Conservation (phyloP, 2,113 vertebrate species). For the Sterrhoptilus dennistouni region DNA sequence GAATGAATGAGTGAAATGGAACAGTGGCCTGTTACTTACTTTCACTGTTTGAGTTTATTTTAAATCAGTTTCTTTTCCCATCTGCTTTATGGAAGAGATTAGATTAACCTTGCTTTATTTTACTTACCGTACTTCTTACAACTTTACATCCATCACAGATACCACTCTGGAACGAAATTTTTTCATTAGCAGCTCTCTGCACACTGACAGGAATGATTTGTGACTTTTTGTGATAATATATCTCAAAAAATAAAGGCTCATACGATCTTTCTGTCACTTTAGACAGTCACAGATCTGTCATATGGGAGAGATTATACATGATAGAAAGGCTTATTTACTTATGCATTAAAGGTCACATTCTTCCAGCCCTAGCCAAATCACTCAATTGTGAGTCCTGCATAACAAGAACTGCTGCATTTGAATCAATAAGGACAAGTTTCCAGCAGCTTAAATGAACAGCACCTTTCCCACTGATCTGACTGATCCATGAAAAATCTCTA, state of each 20-base stretch:
- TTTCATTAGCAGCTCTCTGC: not conserved
- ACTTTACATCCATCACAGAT: not conserved
- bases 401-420: not conserved
- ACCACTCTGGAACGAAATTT: not conserved
- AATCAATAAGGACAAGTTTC: not conserved
- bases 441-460: not conserved
- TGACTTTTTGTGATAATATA: not conserved
- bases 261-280: not conserved
- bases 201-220: not conserved
- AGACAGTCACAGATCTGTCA: not conserved
- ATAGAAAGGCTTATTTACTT: conserved; percentile 21
- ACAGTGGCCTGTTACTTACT: not conserved
- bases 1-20: not conserved
- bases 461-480: not conserved
- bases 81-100: not conserved
- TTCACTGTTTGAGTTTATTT: not conserved
- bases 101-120: not conserved
- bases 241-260: not conserved
- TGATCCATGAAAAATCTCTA: not conserved
- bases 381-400: not conserved
- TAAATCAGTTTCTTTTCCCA: not conserved
- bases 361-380: not conserved
- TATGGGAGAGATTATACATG: not conserved
- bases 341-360: conserved; percentile 7
- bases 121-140: not conserved